Evolutionary conservation across 2,113 vertebrate species (phyloP).

Genomic region (Rafetus swinhoei): DNA sequence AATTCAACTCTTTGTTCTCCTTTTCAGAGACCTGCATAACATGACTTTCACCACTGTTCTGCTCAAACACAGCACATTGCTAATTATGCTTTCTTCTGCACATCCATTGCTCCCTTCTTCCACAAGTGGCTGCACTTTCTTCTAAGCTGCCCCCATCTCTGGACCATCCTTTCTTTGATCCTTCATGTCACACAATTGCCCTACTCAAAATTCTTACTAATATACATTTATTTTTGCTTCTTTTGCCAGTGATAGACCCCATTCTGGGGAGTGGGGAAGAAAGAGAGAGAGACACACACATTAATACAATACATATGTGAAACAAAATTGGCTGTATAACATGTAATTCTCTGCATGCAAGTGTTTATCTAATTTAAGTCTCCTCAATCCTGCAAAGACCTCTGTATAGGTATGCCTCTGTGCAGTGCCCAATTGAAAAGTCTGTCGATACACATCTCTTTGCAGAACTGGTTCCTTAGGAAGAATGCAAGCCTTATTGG

Average conservation of each 20-base stretch:
- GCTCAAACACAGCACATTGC: neutral
- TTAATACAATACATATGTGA: neutral
- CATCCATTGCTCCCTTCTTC: neutral
- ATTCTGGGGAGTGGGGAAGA: neutral
- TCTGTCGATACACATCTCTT: neutral
- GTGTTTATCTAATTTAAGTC: neutral
- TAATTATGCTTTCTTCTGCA: neutral
- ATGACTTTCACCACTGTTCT: neutral
- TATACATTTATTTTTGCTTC: neutral
- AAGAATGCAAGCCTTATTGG: neutral
- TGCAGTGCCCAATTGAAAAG: neutral
- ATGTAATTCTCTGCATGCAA: neutral
- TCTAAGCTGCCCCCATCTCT: neutral
- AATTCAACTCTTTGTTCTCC: neutral
- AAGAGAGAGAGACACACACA: neutral
- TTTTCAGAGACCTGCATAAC: neutral
- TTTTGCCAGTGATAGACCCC: neutral
- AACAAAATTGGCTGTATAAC: neutral
- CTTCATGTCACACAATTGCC: rapidly evolving
- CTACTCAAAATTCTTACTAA: neutral
- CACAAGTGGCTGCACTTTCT: neutral
- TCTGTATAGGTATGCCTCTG: neutral
- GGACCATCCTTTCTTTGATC: neutral
- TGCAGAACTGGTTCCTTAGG: neutral
- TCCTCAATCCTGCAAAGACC: neutral